phyloP scores from a whole-genome alignment of 1,140 invertebrate species.

The Trachymyrmex cornetzi region DNA sequence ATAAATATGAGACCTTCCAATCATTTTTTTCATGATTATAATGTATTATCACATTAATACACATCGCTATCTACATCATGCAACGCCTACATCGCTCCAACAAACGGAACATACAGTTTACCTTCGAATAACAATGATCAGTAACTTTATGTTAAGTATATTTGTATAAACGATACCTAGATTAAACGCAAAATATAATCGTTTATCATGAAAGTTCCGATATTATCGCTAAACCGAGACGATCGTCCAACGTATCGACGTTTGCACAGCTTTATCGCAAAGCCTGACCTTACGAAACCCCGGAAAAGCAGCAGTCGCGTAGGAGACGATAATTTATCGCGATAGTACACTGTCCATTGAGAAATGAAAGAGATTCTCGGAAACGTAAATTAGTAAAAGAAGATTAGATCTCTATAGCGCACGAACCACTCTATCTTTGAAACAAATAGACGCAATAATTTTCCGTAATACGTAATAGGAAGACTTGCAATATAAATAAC shows the following conservation, averaged over 20 bases:
- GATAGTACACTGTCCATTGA: conserved; percentile 67
- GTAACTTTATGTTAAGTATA: background rate
- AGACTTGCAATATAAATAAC: background rate
- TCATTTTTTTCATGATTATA: background rate
- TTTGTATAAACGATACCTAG: background rate
- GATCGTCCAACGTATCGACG: conserved; percentile 27
- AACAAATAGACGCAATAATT: conserved; percentile 16
- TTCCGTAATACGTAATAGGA: background rate
- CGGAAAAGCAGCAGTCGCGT: conserved; percentile 74
- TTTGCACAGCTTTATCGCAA: conserved; percentile 50
- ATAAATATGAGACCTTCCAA: background rate
- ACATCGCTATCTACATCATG: background rate
- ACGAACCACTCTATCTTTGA: background rate
- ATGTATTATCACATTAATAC: background rate
- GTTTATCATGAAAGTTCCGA: background rate
- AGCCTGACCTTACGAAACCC: conserved; percentile 70
- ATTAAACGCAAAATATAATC: background rate
- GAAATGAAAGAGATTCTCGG: conserved; percentile 62
- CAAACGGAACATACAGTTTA: background rate
- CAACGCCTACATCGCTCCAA: background rate
- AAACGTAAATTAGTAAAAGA: conserved; percentile 27
- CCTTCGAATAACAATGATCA: background rate
- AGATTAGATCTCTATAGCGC: background rate
- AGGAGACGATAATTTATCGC: conserved; percentile 77
- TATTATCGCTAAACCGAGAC: background rate